Evolutionary conservation across 2,888 invertebrate species (phyloP).

Genomic region (Aspidiotus rigidus): DNA sequence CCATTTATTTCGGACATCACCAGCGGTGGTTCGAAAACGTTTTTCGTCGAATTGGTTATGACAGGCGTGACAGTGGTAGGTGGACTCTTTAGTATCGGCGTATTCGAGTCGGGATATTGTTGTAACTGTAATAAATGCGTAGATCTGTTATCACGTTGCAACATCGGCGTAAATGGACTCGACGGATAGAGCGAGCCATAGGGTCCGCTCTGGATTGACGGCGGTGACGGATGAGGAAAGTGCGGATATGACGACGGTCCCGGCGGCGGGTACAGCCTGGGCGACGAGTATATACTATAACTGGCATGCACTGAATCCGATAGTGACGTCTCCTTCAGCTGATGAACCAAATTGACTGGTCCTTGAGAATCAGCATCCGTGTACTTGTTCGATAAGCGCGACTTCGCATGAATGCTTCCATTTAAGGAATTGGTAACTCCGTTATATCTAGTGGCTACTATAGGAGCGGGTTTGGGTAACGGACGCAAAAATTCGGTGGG

Average conservation of each 20-base stretch:
- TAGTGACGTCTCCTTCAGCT: conserved; percentile 41
- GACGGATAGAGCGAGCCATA: conserved; percentile 16
- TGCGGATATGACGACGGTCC: conserved; percentile 39
- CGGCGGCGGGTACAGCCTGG: conserved; percentile 37
- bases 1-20: conserved; percentile 45
- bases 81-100: conserved; percentile 8
- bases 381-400: conserved; percentile 3
- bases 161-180: conserved; percentile 9
- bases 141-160: neutral
- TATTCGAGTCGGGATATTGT: conserved; percentile 8
- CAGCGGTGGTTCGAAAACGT: conserved; percentile 5
- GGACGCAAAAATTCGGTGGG: conserved; percentile 56
- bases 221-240: conserved; percentile 43
- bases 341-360: conserved; percentile 45
- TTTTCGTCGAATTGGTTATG: neutral
- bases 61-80: neutral
- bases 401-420: conserved; percentile 14
- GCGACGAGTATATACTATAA: neutral
- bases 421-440: conserved; percentile 33
- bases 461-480: conserved; percentile 51
- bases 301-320: neutral
- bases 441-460: conserved; percentile 37
- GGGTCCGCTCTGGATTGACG: conserved; percentile 45
- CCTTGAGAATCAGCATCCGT: conserved; percentile 36
- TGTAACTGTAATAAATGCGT: conserved; percentile 1